These are phyloP conservation scores for Phoxinus dragarum DNA, from an alignment of 2,797 vertebrate genomes.

Conservation along the genomic window DNA sequence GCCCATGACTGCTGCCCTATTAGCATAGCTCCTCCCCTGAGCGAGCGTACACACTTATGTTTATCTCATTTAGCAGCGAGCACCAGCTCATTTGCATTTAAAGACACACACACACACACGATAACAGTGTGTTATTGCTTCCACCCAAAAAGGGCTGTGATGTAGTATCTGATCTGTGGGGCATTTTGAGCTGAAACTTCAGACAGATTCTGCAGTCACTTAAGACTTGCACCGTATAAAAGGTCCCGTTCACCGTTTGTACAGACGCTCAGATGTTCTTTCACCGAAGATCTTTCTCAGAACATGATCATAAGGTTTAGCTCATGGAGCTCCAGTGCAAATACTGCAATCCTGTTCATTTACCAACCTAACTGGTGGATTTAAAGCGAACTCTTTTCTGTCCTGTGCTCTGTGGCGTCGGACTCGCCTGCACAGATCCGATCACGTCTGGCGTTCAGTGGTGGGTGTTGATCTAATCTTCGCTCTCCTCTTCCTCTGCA, in stretches of 20 bases:
- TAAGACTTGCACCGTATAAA: neutral
- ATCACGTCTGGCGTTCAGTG: neutral
- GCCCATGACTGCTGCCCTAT: neutral
- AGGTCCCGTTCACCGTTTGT: neutral
- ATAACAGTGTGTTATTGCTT: neutral
- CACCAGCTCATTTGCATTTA: neutral
- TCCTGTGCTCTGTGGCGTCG: too few relatives aligned
- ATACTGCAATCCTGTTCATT: neutral
- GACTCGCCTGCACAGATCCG: neutral
- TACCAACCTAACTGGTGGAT: too few relatives aligned
- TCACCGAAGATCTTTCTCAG: neutral
- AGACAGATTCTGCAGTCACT: neutral
- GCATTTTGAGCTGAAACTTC: neutral
- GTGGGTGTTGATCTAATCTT: neutral
- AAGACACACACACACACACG: neutral
- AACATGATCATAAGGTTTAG: neutral
- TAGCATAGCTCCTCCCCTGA: neutral
- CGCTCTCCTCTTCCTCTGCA: conserved; percentile 73
- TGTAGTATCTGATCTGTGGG: neutral
- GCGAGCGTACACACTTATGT: too few relatives aligned
- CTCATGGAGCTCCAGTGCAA: neutral
- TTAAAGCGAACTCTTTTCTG: too few relatives aligned
- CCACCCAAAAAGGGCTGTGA: neutral
- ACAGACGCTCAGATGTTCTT: neutral
- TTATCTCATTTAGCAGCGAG: too few relatives aligned